Percentiles rank a stretch among this genome's conserved stretches.
These are phyloP conservation scores for Drosophila lacteicornis DNA, from an alignment of 1,140 invertebrate species.

Conservation along the genomic window DNA sequence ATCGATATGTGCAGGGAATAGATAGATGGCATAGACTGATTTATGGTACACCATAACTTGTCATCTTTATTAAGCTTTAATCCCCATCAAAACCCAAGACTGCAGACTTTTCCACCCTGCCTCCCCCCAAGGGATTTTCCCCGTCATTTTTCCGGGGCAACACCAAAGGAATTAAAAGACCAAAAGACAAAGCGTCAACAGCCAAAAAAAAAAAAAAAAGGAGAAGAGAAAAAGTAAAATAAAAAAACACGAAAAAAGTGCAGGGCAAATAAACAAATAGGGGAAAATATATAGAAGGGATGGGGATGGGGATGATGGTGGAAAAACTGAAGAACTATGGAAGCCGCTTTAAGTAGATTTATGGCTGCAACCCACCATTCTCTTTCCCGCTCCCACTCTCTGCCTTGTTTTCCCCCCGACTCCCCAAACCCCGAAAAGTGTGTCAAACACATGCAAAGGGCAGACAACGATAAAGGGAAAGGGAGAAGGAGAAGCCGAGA, in stretches of 20 bases:
- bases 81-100: conserved; percentile 29
- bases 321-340: conserved; percentile 55
- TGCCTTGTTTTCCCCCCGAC: neutral
- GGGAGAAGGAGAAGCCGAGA: conserved; percentile 15
- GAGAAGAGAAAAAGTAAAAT: conserved; percentile 27
- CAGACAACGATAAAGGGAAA: conserved; percentile 22
- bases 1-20: conserved; percentile 13
- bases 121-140: neutral
- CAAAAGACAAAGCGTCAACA: conserved; percentile 59
- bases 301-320: conserved; percentile 10
- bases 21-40: conserved; percentile 11
- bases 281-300: conserved; percentile 1
- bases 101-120: conserved; percentile 9
- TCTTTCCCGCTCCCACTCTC: neutral
- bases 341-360: conserved; percentile 81
- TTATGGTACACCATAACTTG: conserved; percentile 23
- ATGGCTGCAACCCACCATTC: conserved; percentile 57
- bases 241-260: conserved; percentile 44
- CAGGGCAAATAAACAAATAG: conserved; percentile 60
- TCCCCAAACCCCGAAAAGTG: conserved; percentile 51
- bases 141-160: conserved; percentile 22
- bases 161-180: conserved; percentile 47
- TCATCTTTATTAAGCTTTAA: conserved; percentile 41
- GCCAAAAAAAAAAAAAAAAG: conserved; percentile 38
- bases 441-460: conserved; percentile 74